Conservation (phyloP, 2,797 vertebrate species). For the Cossypha dichroa region DNA sequence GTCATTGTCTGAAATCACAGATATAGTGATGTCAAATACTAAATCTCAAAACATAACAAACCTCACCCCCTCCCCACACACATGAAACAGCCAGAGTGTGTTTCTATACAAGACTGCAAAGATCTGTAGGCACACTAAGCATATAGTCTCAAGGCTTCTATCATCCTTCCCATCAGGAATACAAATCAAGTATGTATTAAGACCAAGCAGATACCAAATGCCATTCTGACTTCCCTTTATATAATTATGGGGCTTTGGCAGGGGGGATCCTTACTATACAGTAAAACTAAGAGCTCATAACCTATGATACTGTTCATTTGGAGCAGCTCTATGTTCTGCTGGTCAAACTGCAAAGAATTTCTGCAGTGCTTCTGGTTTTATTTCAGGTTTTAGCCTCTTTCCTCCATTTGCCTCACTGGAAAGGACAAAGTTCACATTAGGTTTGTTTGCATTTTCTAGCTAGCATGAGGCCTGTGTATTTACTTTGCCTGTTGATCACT, state of each 20-base stretch:
- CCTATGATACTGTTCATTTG: background rate
- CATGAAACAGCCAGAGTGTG: background rate
- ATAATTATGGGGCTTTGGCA: background rate
- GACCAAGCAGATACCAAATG: constrained; percentile 38
- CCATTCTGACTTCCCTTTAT: background rate
- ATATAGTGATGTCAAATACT: background rate
- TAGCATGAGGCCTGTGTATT: constrained; percentile 22
- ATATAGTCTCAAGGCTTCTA: background rate
- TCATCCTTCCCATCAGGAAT: constrained; percentile 15
- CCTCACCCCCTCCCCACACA: background rate
- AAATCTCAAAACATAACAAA: constrained; percentile 37
- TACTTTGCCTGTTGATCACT: constrained; percentile 35
- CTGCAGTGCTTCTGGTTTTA: constrained; percentile 16
- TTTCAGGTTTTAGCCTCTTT: constrained; percentile 11
- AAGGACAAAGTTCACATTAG: constrained; percentile 68
- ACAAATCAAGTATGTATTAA: constrained; percentile 46
- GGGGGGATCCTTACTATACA: background rate
- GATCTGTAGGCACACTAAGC: background rate
- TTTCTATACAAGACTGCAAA: background rate
- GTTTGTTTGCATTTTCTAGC: constrained; percentile 60
- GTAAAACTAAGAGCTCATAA: background rate
- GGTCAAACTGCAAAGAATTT: constrained; percentile 2
- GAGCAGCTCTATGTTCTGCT: background rate
- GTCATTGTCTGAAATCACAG: constrained; percentile 57
- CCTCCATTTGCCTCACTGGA: constrained; percentile 39